These are phyloP conservation scores for Diarsia brunnea DNA, from an alignment of 2,888 invertebrate species.

Conservation along the genomic window DNA sequence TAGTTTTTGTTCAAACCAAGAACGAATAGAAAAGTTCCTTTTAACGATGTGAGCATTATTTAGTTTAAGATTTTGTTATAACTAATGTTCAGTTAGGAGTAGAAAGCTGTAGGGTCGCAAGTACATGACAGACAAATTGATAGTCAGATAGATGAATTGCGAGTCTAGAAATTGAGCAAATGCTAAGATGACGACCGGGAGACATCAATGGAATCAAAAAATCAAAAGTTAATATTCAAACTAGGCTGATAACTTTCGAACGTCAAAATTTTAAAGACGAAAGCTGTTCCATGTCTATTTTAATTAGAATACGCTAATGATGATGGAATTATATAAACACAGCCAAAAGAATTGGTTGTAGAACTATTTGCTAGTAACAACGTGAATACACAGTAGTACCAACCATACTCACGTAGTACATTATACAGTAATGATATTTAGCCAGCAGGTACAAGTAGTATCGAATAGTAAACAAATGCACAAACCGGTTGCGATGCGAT, in stretches of 20 bases:
- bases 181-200: neutral
- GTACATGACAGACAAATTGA: too few relatives aligned
- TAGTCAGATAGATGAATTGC: neutral
- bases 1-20: slow-evolving; percentile 39
- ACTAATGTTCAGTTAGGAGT: neutral
- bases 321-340: slow-evolving; percentile 6
- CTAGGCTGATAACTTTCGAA: too few relatives aligned
- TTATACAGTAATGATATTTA: slow-evolving; percentile 47
- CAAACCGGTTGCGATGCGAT: slow-evolving; percentile 69
- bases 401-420: slow-evolving; percentile 8
- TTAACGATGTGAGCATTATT: neutral
- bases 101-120: neutral
- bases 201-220: too few relatives aligned
- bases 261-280: too few relatives aligned
- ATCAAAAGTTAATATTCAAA: too few relatives aligned
- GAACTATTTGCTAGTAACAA: neutral
- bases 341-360: neutral
- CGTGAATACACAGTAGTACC: slow-evolving; percentile 16
- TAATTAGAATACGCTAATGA: neutral
- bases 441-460: slow-evolving; percentile 55
- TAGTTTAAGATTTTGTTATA: neutral
- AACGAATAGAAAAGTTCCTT: slow-evolving; percentile 11
- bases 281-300: neutral
- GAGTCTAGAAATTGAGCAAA: neutral
- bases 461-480: slow-evolving; percentile 66